Conservation (phyloP, 2,888 invertebrate species). For the Synergus umbraculus region DNA sequence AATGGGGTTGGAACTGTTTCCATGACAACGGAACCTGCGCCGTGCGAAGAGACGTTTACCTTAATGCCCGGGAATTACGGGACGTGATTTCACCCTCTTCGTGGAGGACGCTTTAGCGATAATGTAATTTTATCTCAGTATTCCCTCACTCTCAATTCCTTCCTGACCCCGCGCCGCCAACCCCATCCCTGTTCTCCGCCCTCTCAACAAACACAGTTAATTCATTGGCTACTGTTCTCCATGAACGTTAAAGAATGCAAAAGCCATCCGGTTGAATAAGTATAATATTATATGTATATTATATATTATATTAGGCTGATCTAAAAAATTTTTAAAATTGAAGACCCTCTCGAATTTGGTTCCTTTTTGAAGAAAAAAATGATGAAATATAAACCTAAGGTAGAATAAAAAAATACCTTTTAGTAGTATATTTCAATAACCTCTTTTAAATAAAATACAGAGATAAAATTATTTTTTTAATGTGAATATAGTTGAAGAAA, state of each 20-base stretch:
- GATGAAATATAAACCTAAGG: too few species aligned
- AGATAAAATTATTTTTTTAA: neutral
- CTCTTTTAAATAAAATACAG: neutral
- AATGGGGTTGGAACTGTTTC: conserved; percentile 58
- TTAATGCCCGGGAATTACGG: conserved; percentile 77
- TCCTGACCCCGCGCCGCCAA: conserved; percentile 14
- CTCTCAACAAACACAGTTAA: conserved; percentile 54
- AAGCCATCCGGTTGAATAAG: conserved; percentile 52
- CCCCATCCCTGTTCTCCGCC: conserved; percentile 46
- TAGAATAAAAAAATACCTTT: too few species aligned
- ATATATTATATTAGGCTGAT: too few species aligned
- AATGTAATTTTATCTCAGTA: conserved; percentile 74
- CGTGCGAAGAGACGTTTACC: conserved; percentile 73
- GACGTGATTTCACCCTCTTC: conserved; percentile 73
- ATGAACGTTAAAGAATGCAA: conserved; percentile 50
- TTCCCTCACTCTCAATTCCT: conserved; percentile 52
- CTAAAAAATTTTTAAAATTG: too few species aligned
- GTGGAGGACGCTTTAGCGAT: conserved; percentile 73
- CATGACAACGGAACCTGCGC: conserved; percentile 57
- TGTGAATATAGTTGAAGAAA: neutral
- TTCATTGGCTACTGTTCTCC: conserved; percentile 52
- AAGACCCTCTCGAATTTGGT: too few species aligned
- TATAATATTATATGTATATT: conserved; percentile 21
- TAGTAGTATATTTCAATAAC: neutral
- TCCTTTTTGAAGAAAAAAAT: too few species aligned